These are phyloP conservation scores for Mirounga angustirostris DNA, from an alignment of 2,113 vertebrate species.

Conservation along the genomic window DNA sequence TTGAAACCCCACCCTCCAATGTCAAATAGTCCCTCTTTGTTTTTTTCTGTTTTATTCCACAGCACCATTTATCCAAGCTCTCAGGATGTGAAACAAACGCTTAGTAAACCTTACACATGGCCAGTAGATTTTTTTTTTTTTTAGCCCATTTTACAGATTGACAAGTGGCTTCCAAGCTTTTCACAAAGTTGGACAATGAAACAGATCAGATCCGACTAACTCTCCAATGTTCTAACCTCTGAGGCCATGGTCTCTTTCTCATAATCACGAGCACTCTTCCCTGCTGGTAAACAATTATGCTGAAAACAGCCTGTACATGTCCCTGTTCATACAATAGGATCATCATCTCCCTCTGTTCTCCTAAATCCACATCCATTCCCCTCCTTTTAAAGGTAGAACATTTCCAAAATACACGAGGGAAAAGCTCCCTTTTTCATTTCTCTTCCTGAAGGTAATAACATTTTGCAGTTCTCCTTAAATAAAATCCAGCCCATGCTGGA, in stretches of 20 bases:
- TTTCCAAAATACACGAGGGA: slow-evolving; percentile 73
- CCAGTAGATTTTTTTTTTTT: slow-evolving; percentile 6
- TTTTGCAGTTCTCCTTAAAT: slow-evolving; percentile 92
- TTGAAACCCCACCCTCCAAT: background rate
- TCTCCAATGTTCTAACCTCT: slow-evolving; percentile 25
- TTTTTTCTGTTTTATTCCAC: slow-evolving; percentile 3
- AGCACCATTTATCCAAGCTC: slow-evolving; percentile 32
- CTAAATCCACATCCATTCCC: slow-evolving; percentile 51
- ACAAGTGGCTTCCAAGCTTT: slow-evolving; percentile 49
- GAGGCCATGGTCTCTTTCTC: slow-evolving; percentile 43
- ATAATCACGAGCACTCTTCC: slow-evolving; percentile 67
- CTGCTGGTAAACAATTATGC: slow-evolving; percentile 70
- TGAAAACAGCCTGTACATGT: slow-evolving; percentile 70
- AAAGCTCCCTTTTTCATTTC: slow-evolving; percentile 84
- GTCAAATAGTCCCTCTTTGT: background rate
- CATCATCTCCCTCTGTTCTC: background rate
- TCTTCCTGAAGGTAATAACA: slow-evolving; percentile 90
- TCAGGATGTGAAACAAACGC: slow-evolving; percentile 33
- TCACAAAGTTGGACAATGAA: background rate
- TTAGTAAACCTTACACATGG: background rate
- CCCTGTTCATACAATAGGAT: slow-evolving; percentile 68
- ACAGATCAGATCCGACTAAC: slow-evolving; percentile 24
- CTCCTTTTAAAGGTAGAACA: slow-evolving; percentile 80
- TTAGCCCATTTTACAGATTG: slow-evolving; percentile 76
- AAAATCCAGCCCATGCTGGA: slow-evolving; percentile 92